These are phyloP conservation scores for Cyrtodaria siliqua DNA, from an alignment of 2,888 invertebrate genomes.

Conservation along the genomic window DNA sequence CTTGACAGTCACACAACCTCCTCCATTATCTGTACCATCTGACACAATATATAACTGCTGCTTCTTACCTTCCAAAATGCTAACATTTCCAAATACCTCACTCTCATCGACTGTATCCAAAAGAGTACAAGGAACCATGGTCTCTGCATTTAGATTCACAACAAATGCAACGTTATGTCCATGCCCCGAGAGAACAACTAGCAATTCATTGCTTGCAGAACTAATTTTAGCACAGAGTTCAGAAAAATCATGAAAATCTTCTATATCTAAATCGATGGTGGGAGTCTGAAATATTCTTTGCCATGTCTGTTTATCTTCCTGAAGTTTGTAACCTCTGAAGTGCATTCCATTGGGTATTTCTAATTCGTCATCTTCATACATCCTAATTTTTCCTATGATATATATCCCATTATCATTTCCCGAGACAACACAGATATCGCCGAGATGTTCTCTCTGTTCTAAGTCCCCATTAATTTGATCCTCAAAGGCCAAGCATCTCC, in stretches of 20 bases:
- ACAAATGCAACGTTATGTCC: not conserved
- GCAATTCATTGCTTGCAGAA: conserved; percentile 43
- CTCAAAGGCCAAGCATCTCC: conserved; percentile 17
- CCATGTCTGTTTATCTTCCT: conserved; percentile 29
- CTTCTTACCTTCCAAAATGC: conserved; percentile 37
- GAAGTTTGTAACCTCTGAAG: conserved; percentile 38
- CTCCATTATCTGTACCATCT: conserved; percentile 33
- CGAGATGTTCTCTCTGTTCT: not conserved
- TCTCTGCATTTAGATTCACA: not conserved
- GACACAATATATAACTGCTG: conserved; percentile 33
- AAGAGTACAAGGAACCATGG: not conserved
- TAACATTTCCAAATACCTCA: conserved; percentile 32
- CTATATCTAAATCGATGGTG: conserved; percentile 17
- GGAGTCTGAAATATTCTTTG: conserved; percentile 36
- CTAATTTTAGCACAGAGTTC: conserved; percentile 50
- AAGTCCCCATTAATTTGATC: conserved; percentile 11
- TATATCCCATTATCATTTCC: conserved; percentile 30
- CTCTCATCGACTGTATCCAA: not conserved
- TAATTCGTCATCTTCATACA: conserved; percentile 30
- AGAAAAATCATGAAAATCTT: conserved; percentile 23
- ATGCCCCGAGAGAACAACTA: conserved; percentile 33
- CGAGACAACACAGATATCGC: conserved; percentile 41
- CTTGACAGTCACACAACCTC: conserved; percentile 16
- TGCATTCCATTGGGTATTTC: conserved; percentile 41
- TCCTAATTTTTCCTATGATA: conserved; percentile 34